Conservation (phyloP, 2,888 invertebrate genomes). For the Epirrita christyi region DNA sequence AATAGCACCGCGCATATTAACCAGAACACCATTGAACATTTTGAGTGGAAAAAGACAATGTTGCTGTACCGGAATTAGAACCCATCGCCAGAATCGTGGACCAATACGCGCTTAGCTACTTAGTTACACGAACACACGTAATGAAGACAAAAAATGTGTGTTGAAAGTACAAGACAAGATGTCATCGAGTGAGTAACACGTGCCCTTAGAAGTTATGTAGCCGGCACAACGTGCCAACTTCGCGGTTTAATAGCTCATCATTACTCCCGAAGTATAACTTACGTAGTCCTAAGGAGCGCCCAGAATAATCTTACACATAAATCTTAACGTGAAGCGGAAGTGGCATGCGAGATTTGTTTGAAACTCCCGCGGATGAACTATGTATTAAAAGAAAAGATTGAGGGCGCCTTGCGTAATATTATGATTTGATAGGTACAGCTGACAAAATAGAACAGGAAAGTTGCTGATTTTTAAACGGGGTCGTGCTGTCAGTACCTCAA, state of each 20-base stretch:
- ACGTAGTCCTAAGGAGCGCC: conserved; percentile 55
- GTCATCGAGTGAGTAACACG: conserved; percentile 49
- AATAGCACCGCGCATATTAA: too few species aligned
- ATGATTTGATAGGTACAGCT: conserved; percentile 31
- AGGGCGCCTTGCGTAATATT: conserved; percentile 23
- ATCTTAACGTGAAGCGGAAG: conserved; percentile 58
- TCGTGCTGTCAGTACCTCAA: neutral
- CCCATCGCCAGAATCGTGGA: too few species aligned
- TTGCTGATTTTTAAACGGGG: conserved; percentile 1
- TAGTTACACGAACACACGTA: too few species aligned
- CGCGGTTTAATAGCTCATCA: conserved; percentile 68
- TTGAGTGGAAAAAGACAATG: too few species aligned
- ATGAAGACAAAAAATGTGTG: too few species aligned
- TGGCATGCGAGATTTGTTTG: conserved; percentile 51
- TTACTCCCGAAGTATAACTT: conserved; percentile 60
- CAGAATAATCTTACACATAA: conserved; percentile 62
- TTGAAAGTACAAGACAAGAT: conserved; percentile 39
- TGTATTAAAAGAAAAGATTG: conserved; percentile 33
- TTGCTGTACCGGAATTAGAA: too few species aligned
- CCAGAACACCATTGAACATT: too few species aligned
- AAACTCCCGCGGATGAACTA: conserved; percentile 48
- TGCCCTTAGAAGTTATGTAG: conserved; percentile 63
- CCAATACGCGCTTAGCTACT: too few species aligned
- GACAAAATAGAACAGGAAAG: too few species aligned
- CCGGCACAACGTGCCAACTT: conserved; percentile 61